Evolutionary conservation across 2,113 vertebrate species (phyloP).

Genomic region (Siniperca knerii): DNA sequence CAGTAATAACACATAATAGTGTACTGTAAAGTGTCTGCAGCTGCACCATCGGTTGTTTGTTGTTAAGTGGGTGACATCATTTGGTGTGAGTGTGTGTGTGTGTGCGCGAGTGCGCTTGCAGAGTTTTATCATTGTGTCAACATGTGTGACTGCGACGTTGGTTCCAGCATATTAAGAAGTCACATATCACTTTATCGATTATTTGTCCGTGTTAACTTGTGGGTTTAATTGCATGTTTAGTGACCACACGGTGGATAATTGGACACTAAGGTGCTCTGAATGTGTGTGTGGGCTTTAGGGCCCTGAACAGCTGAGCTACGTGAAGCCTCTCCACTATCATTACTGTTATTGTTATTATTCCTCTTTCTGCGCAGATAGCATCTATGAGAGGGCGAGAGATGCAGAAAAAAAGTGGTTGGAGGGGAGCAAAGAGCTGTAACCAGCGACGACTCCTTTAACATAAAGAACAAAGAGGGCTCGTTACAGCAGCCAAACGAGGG

Average conservation of each 20-base stretch:
- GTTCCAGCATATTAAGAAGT: neutral
- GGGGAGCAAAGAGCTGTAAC: slow-evolving; percentile 6
- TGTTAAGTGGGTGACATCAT: slow-evolving; percentile 39
- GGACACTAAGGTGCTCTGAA: neutral
- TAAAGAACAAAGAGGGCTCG: slow-evolving; percentile 60
- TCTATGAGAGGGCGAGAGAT: slow-evolving; percentile 6
- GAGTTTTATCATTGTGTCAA: neutral
- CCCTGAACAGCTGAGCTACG: neutral
- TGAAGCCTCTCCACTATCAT: slow-evolving; percentile 10
- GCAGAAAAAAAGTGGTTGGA: neutral
- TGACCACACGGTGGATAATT: too few species aligned
- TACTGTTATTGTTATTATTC: slow-evolving; percentile 36
- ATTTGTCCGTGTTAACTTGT: neutral
- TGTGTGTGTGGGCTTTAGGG: too few species aligned
- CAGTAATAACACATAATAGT: slow-evolving; percentile 40
- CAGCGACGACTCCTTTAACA: slow-evolving; percentile 27
- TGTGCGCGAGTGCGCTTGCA: neutral
- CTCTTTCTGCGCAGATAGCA: slow-evolving; percentile 15
- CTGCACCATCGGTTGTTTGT: slow-evolving; percentile 31
- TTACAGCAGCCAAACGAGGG: slow-evolving; percentile 36
- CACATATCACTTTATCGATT: neutral
- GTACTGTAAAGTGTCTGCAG: slow-evolving; percentile 6
- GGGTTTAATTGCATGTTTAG: neutral
- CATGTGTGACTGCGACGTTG: neutral
- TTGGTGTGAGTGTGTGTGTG: neutral